Conservation (phyloP, 2,797 vertebrate species). For the Takifugu rubripes region DNA sequence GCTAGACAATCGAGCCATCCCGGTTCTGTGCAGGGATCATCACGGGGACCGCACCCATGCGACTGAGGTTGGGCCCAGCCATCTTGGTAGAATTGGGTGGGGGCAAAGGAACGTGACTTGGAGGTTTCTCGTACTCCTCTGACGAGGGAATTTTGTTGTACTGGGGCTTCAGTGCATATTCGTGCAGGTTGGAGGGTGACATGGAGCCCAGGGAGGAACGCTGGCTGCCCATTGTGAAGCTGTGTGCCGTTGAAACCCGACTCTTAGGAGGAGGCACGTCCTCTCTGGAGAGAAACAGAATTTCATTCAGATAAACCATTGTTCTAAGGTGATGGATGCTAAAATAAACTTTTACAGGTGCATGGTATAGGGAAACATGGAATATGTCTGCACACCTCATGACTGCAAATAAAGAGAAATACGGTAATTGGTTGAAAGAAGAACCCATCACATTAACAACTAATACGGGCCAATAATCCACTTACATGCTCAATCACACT, state of each 20-base stretch:
- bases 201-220: conserved; percentile 95
- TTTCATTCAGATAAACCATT: neutral
- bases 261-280: conserved; percentile 96
- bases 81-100: conserved; percentile 81
- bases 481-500: conserved; percentile 71
- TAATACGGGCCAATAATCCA: conserved; percentile 75
- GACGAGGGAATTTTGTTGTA: conserved; percentile 89
- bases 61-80: conserved; percentile 92
- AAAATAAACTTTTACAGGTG: too few species aligned
- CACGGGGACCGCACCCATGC: conserved; percentile 95
- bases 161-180: conserved; percentile 84
- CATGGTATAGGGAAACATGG: too few species aligned
- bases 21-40: conserved; percentile 98
- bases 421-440: neutral
- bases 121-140: conserved; percentile 85
- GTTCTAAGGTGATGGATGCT: too few species aligned
- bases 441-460: conserved; percentile 65
- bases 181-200: conserved; percentile 96
- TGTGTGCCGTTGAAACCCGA: conserved; percentile 90
- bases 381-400: neutral
- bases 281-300: conserved; percentile 76
- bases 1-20: conserved; percentile 95
- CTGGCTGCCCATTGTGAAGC: conserved; percentile 92
- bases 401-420: too few species aligned
- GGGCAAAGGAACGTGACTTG: conserved; percentile 77